Conservation (phyloP, 1,140 invertebrate species). For the Drosophila nikananu region DNA sequence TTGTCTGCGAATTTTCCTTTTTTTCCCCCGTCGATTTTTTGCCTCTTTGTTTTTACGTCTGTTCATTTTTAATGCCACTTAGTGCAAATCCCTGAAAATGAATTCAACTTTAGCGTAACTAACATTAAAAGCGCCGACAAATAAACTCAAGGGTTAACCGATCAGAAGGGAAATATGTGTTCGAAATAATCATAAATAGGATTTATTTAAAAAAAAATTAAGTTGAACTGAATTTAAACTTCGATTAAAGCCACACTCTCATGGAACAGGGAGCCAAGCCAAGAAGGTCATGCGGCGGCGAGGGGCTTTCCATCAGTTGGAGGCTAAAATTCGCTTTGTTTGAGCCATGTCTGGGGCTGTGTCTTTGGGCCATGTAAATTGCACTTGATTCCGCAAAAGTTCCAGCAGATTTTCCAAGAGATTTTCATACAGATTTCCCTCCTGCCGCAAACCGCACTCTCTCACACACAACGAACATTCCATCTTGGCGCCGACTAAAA, state of each 20-base stretch:
- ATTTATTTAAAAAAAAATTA: not conserved
- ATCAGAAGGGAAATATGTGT: not conserved
- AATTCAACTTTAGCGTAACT: slow-evolving; percentile 54
- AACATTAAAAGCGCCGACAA: slow-evolving; percentile 17
- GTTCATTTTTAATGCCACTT: slow-evolving; percentile 70
- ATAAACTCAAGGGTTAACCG: not conserved
- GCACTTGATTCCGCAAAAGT: slow-evolving; percentile 23
- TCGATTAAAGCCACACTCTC: not conserved
- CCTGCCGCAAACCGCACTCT: not conserved
- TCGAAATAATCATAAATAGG: not conserved
- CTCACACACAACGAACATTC: slow-evolving; percentile 8
- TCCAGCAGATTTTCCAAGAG: not conserved
- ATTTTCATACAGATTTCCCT: not conserved
- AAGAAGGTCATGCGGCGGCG: slow-evolving; percentile 16
- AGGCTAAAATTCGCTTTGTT: slow-evolving; percentile 10
- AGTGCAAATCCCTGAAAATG: slow-evolving; percentile 70
- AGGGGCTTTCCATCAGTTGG: not conserved
- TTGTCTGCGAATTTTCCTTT: slow-evolving; percentile 64
- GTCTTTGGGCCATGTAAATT: slow-evolving; percentile 43
- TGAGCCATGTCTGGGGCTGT: slow-evolving; percentile 8
- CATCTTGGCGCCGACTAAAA: slow-evolving; percentile 34
- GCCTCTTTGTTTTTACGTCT: slow-evolving; percentile 17
- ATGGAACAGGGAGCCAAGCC: not conserved
- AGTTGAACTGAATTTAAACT: not conserved
- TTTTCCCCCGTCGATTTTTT: not conserved